Percentiles rank a stretch among this genome's conserved stretches.
These are phyloP conservation scores for Drosophila nikananu DNA, from an alignment of 1,140 invertebrate species.

Conservation along the genomic window DNA sequence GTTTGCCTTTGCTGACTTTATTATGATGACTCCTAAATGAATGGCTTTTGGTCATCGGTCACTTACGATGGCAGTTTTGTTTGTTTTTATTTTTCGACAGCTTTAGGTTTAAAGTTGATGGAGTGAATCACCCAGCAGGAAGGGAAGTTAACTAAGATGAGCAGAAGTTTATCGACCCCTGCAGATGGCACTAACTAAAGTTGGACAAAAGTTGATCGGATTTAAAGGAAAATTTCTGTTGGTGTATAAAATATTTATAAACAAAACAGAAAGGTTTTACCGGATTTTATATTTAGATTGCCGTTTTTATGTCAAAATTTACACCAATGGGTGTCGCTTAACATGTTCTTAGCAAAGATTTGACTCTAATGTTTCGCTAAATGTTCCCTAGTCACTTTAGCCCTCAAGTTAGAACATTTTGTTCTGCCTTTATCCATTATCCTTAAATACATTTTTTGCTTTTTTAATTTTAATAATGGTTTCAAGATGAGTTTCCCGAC, in stretches of 20 bases:
- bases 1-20: conserved; percentile 32
- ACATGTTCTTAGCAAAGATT: not conserved
- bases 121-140: not conserved
- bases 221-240: not conserved
- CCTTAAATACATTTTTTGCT: not conserved
- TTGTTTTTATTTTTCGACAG: not conserved
- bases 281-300: not conserved
- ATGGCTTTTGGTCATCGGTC: conserved; percentile 49
- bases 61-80: conserved; percentile 22
- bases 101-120: conserved; percentile 3
- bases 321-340: not conserved
- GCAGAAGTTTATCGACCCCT: not conserved
- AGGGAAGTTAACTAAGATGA: not conserved
- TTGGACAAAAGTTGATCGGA: no score
- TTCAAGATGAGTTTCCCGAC: not conserved
- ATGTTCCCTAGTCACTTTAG: not conserved
- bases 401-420: not conserved
- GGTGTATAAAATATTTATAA: not conserved
- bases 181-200: no score
- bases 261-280: not conserved
- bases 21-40: conserved; percentile 62
- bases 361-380: not conserved
- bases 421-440: not conserved
- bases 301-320: not conserved
- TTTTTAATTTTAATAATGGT: not conserved